These are phyloP conservation scores for Cistogaster globosa DNA, from an alignment of 2,888 invertebrate genomes.

Conservation along the genomic window DNA sequence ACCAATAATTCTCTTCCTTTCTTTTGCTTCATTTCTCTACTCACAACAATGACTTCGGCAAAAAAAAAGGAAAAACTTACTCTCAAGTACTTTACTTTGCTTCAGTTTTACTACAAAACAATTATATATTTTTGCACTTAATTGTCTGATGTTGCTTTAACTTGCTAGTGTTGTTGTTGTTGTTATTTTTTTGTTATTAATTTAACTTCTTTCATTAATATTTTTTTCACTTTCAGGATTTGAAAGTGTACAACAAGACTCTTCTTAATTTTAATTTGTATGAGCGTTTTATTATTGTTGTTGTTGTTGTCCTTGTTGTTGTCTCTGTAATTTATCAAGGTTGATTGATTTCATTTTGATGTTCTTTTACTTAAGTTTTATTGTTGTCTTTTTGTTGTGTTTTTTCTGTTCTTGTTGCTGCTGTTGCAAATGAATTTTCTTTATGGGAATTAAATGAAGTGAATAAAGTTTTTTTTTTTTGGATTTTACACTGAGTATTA, in stretches of 20 bases:
- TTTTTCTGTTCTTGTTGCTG: slow-evolving; percentile 10
- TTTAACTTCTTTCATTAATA: slow-evolving; percentile 23
- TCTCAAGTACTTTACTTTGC: background rate
- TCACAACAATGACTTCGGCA: background rate
- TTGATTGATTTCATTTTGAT: slow-evolving; percentile 78
- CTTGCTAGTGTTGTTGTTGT: slow-evolving; percentile 10
- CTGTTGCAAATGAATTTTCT: slow-evolving; percentile 46
- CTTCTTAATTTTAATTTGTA: slow-evolving; percentile 19
- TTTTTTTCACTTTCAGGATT: slow-evolving; percentile 36
- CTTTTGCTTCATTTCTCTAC: background rate
- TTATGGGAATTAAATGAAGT: slow-evolving; percentile 51
- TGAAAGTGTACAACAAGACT: slow-evolving; percentile 5
- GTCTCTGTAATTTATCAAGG: slow-evolving; percentile 69
- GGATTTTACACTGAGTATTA: slow-evolving; percentile 27
- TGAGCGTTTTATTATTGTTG: no score
- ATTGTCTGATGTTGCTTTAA: slow-evolving; percentile 6
- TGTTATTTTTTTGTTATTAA: slow-evolving; percentile 13
- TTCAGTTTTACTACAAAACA: background rate
- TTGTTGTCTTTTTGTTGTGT: slow-evolving; percentile 2
- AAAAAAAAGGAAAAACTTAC: background rate
- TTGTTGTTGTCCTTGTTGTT: slow-evolving; percentile 36
- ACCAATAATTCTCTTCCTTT: background rate
- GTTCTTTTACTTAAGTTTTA: slow-evolving; percentile 54
- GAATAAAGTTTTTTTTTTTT: slow-evolving; percentile 18
- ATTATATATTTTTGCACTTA: slow-evolving; percentile 43